phyloP scores from a whole-genome alignment of 1,140 invertebrate species.

The Rhagoletis zephyria region DNA sequence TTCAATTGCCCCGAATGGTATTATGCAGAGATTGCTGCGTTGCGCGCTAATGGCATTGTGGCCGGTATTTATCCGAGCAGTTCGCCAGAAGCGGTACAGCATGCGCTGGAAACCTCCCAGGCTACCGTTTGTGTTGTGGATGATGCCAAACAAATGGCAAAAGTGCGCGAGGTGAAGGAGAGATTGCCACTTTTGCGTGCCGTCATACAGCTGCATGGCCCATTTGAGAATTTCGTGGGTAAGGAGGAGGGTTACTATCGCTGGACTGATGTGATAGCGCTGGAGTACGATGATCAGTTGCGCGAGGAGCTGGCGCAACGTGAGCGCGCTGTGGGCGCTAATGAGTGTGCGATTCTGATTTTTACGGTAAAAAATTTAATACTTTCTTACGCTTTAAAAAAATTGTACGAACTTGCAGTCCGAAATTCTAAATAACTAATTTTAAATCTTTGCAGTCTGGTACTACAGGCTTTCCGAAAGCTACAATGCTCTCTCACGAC shows the following conservation, averaged over 20 bases:
- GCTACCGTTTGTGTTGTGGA: constrained; percentile 91
- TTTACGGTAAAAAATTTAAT: constrained; percentile 78
- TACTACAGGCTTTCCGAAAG: constrained; percentile 93
- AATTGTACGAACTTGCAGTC: too few species aligned
- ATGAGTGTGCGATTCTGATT: constrained; percentile 91
- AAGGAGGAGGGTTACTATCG: constrained; percentile 72
- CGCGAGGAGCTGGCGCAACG: constrained; percentile 67
- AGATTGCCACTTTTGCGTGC: constrained; percentile 84
- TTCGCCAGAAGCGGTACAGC: constrained; percentile 85
- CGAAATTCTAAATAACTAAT: not conserved
- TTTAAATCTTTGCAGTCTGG: constrained; percentile 80
- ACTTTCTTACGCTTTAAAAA: too few species aligned
- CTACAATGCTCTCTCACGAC: constrained; percentile 93
- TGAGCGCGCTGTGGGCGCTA: constrained; percentile 81
- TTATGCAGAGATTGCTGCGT: constrained; percentile 86
- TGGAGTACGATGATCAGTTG: constrained; percentile 77
- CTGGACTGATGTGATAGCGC: constrained; percentile 86
- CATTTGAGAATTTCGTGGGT: constrained; percentile 66
- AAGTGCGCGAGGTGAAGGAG: constrained; percentile 82
- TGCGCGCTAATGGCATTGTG: constrained; percentile 91
- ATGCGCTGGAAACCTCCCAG: constrained; percentile 81
- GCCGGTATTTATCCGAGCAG: constrained; percentile 95
- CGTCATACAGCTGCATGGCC: constrained; percentile 88
- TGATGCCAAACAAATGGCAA: constrained; percentile 88
- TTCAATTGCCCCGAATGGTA: constrained; percentile 95